Base-by-base conservation (phyloP, 2,113 vertebrate species). In the Anoura caudifer region DNA sequence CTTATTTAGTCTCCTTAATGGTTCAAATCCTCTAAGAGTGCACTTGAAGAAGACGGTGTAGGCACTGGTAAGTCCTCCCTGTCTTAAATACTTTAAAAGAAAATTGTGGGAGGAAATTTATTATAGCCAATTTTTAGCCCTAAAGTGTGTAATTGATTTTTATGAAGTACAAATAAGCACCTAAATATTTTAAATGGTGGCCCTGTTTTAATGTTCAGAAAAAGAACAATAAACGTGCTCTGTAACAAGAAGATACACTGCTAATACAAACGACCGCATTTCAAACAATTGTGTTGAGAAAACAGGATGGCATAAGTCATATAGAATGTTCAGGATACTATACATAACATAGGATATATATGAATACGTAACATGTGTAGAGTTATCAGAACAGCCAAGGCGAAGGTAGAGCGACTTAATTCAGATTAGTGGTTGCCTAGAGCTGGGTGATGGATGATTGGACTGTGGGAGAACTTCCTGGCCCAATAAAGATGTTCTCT, bases 1-100 rank as follows among this genome's bases (percentile, higher is more conserved):
- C 91, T 98, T 95, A 91, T 90, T 97, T 92, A 65, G 50, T 52
- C 47, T 93, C 76, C 63, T 87, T 96, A 89, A 88, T 17, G 59
- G 80, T 77, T 93, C 96, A 90, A 91, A 96, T 15, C 45, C 31
- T 87, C 6, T 2, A 90, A 56, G 31, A 92, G 20, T 91, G 11
- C 17, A 67, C 45, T 86, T 94, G 33, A 83, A n/a, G 33, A 19
- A 90, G 4, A 70, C 70, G 5, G 52, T 13, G 41, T 91, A 67
- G 33, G 1, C 1, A 63, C 61, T 52, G 10, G n/a, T 84, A 56
- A 90, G 82, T 47, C 67, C 8, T 17, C 10, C 10, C 3, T 31
- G 17, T 4, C 10, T 20, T 67, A 50, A 63, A 80, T 65, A 80
- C 2, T 54, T 86, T 91, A 72, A 84, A 89, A 50, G 63, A 41